Percentiles rank a stretch among this genome's conserved stretches.
Evolutionary conservation across 2,888 invertebrate species (phyloP).

Genomic region (Ichneumon xanthorius): DNA sequence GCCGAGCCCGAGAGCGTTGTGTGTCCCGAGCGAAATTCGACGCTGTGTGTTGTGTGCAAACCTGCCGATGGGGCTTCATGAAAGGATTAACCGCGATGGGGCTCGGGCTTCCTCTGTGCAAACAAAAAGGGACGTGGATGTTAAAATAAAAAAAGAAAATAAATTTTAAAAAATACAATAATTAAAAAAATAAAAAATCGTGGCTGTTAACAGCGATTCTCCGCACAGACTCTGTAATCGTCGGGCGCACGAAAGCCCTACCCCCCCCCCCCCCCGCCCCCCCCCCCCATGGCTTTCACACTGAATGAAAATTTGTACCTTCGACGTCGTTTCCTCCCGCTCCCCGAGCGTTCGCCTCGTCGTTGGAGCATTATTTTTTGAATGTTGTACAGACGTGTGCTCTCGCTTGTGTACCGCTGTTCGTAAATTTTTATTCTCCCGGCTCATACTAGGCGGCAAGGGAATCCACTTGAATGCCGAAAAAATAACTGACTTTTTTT

Average conservation of each 20-base stretch:
- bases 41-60: conserved; percentile 1
- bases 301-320: conserved; percentile 63
- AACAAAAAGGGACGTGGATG: conserved; percentile 45
- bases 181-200: conserved; percentile 7
- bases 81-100: conserved; percentile 59
- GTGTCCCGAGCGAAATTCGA: neutral
- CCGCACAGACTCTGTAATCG: conserved; percentile 49
- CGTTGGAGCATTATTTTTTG: conserved; percentile 54
- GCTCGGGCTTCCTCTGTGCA: conserved; percentile 51
- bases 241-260: conserved; percentile 43
- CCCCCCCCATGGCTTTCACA: conserved; percentile 8
- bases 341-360: conserved; percentile 23
- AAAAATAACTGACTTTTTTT: neutral
- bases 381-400: neutral
- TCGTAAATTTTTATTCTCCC: conserved; percentile 51
- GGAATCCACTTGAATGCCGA: neutral
- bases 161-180: too few relatives aligned
- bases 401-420: neutral
- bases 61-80: conserved; percentile 22
- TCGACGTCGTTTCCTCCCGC: conserved; percentile 9
- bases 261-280: conserved; percentile 34
- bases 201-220: conserved; percentile 45
- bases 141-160: conserved; percentile 29
- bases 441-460: neutral
- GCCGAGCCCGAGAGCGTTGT: neutral